Evolutionary conservation across 1,140 invertebrate genomes (phyloP).

Genomic region (Agrilus planipennis): DNA sequence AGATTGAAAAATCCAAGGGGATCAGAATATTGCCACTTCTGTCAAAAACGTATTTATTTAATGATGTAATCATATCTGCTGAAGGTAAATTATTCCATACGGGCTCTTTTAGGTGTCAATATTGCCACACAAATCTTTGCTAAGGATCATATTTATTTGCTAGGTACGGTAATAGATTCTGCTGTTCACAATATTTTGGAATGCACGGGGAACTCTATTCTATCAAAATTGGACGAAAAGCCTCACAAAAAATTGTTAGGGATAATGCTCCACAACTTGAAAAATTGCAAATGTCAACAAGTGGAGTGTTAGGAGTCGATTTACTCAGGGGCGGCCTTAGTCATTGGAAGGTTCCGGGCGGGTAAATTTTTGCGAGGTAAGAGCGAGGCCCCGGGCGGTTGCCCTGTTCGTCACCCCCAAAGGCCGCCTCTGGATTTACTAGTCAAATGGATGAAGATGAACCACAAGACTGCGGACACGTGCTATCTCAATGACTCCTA

Average conservation of each 20-base stretch:
- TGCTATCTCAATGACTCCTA: too few relatives aligned
- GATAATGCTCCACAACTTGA: neutral
- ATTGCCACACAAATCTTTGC: conserved; percentile 55
- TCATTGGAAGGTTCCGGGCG: too few relatives aligned
- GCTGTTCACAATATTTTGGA: conserved; percentile 70
- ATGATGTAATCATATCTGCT: conserved; percentile 75
- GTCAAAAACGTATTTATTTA: conserved; percentile 74
- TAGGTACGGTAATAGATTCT: conserved; percentile 60
- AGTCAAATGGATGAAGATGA: too few relatives aligned
- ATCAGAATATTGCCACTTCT: conserved; percentile 77
- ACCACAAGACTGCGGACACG: too few relatives aligned
- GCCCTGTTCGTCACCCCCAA: too few relatives aligned
- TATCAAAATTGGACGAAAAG: conserved; percentile 19
- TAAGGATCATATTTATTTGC: conserved; percentile 67
- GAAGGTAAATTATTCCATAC: conserved; percentile 82
- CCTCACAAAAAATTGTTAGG: conserved; percentile 10
- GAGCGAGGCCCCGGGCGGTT: too few relatives aligned
- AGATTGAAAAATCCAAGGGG: conserved; percentile 57
- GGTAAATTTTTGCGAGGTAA: too few relatives aligned
- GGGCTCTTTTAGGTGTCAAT: conserved; percentile 63
- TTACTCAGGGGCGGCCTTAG: too few relatives aligned
- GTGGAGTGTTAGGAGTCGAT: conserved; percentile 42
- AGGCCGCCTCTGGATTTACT: too few relatives aligned
- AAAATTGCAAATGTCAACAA: conserved; percentile 20
- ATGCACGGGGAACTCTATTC: conserved; percentile 37